Evolutionary conservation across 2,113 vertebrate species (phyloP), one percentile per base, ranked within the genome.

Genomic region (Hydropotes inermis): DNA sequence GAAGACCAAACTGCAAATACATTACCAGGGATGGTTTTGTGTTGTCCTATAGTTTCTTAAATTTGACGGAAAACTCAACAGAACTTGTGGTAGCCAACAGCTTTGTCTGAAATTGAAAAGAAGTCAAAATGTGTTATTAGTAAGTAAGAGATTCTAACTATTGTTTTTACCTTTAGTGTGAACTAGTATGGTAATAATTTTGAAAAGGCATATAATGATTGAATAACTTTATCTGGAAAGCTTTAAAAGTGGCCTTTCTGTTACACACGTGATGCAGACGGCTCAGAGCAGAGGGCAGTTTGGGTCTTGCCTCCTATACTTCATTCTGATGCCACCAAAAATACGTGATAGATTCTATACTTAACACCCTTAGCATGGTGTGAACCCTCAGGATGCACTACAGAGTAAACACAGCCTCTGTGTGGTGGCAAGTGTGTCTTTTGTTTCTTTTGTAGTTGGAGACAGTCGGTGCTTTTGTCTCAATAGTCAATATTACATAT

Each of bases 191-290:
- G 82, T 92, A 17, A 55, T 25, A 50, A 54, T 76, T 96, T 91
- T 93, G 92, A 88, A 96, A 98, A 98, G 92, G 95, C 87, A 97
- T 97, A 94, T 76, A 39, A 89, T 43, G 84, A 96, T 60, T 58
- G 47, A 95, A 87, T 57, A 87, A 87, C 89, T 91, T 76, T 89
- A 88, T 64, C 58, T 96, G 43, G 90, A 95, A 79, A 99, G 98
- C 98, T 99, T 99, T 99, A 97, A 85, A 98, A 98, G 95, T 98
- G 97, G 88, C 98, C 98, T 98, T 98, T 97, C 88, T 96, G 25
- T 97, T 96, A 94, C 57, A 82, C 43, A 10, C 2, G 78, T 55
- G 92, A 88, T 93, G 36, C 17, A 86, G 87, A 57, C 5, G 33
- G 33, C 79, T 96, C 85, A 13, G 76, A 90, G 55, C n/a, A 10